Base-by-base conservation (phyloP, 2,797 vertebrate genomes). In the Centroberyx gerrardi region DNA sequence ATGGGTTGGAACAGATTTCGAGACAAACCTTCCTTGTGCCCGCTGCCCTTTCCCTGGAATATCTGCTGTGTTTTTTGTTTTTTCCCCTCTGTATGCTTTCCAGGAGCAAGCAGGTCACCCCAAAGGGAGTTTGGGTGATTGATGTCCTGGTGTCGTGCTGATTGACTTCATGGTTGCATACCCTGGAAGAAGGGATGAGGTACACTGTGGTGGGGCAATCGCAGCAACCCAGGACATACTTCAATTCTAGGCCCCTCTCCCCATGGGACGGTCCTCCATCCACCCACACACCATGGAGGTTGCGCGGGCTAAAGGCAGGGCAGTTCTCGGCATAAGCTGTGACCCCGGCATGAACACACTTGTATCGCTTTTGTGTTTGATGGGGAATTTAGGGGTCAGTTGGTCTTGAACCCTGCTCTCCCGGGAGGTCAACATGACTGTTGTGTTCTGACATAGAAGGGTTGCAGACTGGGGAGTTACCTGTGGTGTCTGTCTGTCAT, bases 111-210 rank as follows among this genome's bases (percentile, higher is more conserved):
- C 78, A 83, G 90, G 83, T 87, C 86, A 90, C 77, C 90, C 87
- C 91, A 83, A 85, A 74, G 87, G 90, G 91, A 93, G 86, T 56
- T 64, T 72, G 80, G 80, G 82, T 93, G 92, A 94, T 93, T 92
- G 91, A 92, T 93, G 90, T 86, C 88, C 87, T 74, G 76, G 80
- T 90, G 87, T 89, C 83, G 44, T 84, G 77, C 86, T 91, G 91
- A 94, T 93, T 93, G 92, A 93, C 92, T 92, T 90, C 91, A 93
- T 89, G 90, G 85, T 90, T 92, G 87, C 87, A 87, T 91, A 88
- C 84, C 87, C 86, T 67, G 85, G 89, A 92, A 92, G 88, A 94
- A 92, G 87, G 88, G 83, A 90, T 74, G 82, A 86, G 76, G 80
- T 78, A 58, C 83, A 58, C 77, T 17, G 73, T 40, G 63, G 76